phyloP scores from a whole-genome alignment of 2,797 vertebrate species.

The Nannoperca obscura region DNA sequence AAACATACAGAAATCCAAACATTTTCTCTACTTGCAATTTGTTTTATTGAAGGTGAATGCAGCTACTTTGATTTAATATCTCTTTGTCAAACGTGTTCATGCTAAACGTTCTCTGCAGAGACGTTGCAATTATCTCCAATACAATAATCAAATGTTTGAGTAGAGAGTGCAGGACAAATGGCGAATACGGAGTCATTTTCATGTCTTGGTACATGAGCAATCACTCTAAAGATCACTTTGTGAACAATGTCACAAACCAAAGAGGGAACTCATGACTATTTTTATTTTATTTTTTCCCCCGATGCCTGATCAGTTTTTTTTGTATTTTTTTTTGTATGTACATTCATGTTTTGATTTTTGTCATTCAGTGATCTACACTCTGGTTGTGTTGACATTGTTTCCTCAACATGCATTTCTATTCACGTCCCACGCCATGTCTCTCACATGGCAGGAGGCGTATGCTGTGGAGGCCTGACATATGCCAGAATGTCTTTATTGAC shows the following conservation, averaged over 20 bases:
- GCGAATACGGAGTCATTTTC: slow-evolving; percentile 31
- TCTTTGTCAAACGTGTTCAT: slow-evolving; percentile 16
- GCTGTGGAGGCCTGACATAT: slow-evolving; percentile 46
- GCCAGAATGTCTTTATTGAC: slow-evolving; percentile 58
- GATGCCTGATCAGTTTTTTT: slow-evolving; percentile 47
- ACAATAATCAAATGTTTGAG: slow-evolving; percentile 35
- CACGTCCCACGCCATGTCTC: slow-evolving; percentile 33
- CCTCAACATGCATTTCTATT: slow-evolving; percentile 51
- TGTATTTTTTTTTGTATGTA: slow-evolving; percentile 40
- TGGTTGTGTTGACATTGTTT: slow-evolving; percentile 52
- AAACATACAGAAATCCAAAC: slow-evolving; percentile 30
- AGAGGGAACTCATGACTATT: slow-evolving; percentile 71
- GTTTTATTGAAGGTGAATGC: slow-evolving; percentile 50
- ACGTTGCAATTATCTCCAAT: slow-evolving; percentile 45
- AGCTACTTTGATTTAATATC: slow-evolving; percentile 45
- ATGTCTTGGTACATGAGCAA: slow-evolving; percentile 42
- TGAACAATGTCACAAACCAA: slow-evolving; percentile 77
- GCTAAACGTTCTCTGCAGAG: slow-evolving; percentile 16
- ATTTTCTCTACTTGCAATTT: slow-evolving; percentile 41
- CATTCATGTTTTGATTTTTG: slow-evolving; percentile 55
- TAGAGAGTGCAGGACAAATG: slow-evolving; percentile 23
- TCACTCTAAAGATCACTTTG: slow-evolving; percentile 49
- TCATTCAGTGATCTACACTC: slow-evolving; percentile 41
- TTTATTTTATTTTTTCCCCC: slow-evolving; percentile 15
- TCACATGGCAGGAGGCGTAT: slow-evolving; percentile 31